phyloP scores from a whole-genome alignment of 2,113 vertebrate genomes.

The Gasterosteus aculeatus region DNA sequence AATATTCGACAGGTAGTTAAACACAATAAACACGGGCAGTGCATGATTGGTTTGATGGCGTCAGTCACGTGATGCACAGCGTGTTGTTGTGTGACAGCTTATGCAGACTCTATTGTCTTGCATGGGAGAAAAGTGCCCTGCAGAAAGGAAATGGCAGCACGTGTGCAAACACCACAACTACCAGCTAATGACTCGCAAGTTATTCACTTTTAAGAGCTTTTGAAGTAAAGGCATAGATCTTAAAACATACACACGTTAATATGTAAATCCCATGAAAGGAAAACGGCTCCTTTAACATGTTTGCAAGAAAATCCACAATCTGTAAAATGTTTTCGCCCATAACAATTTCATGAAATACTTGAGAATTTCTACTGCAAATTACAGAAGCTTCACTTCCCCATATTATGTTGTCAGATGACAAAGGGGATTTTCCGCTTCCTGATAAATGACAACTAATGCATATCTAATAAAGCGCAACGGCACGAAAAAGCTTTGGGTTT shows the following conservation, averaged over 20 bases:
- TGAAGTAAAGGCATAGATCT: too few relatives aligned
- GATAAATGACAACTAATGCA: background rate
- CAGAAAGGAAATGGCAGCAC: too few relatives aligned
- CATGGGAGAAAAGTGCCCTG: too few relatives aligned
- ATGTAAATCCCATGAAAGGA: background rate
- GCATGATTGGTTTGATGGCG: background rate
- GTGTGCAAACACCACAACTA: too few relatives aligned
- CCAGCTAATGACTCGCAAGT: background rate
- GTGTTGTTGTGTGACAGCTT: background rate
- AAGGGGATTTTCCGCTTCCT: background rate
- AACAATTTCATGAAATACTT: background rate
- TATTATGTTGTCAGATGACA: background rate
- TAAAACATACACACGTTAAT: background rate
- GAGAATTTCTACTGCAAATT: background rate
- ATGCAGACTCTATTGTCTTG: too few relatives aligned
- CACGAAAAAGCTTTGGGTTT: background rate
- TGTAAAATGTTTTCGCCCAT: background rate
- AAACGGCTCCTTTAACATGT: background rate
- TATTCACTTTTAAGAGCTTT: too few relatives aligned
- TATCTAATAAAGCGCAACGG: background rate
- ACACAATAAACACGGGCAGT: background rate
- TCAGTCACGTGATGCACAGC: background rate
- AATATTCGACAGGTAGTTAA: slow-evolving; percentile 92
- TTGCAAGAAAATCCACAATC: too few relatives aligned
- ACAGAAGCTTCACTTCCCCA: background rate